These are phyloP conservation scores for Cydia pomonella DNA, from an alignment of 1,140 invertebrate genomes.

Conservation along the genomic window DNA sequence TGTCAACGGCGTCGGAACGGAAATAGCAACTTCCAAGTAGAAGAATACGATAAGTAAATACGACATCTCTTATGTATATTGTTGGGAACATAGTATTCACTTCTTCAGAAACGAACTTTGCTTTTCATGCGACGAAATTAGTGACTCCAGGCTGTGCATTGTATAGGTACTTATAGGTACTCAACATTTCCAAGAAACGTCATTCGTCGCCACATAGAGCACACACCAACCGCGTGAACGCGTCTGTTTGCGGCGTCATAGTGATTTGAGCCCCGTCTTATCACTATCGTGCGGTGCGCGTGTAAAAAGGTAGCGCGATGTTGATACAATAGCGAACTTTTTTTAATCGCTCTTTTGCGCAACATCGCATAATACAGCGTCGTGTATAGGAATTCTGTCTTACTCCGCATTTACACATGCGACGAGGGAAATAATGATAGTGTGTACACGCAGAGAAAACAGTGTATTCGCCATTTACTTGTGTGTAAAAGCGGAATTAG, in stretches of 20 bases:
- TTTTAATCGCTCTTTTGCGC: no score
- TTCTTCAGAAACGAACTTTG: no score
- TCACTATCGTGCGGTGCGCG: no score
- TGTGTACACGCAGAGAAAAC: no score
- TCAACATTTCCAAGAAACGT: background rate
- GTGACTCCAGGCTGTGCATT: slow-evolving; percentile 5
- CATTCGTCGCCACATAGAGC: background rate
- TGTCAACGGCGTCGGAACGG: background rate
- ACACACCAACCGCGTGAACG: background rate
- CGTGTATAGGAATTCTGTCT: background rate
- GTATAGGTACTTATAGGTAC: background rate
- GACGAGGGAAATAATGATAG: no score
- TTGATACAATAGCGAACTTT: no score
- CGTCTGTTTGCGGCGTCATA: no score
- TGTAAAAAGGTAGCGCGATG: no score
- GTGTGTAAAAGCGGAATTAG: background rate
- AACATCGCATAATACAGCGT: background rate
- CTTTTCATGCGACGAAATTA: no score
- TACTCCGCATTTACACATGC: background rate
- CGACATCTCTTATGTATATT: background rate
- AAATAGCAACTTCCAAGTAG: background rate
- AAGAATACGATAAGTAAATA: background rate
- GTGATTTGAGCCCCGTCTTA: no score
- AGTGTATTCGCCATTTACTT: no score
- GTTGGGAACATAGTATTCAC: no score